These are phyloP conservation scores for Busseola fusca DNA, from an alignment of 2,888 invertebrate species.

Conservation along the genomic window DNA sequence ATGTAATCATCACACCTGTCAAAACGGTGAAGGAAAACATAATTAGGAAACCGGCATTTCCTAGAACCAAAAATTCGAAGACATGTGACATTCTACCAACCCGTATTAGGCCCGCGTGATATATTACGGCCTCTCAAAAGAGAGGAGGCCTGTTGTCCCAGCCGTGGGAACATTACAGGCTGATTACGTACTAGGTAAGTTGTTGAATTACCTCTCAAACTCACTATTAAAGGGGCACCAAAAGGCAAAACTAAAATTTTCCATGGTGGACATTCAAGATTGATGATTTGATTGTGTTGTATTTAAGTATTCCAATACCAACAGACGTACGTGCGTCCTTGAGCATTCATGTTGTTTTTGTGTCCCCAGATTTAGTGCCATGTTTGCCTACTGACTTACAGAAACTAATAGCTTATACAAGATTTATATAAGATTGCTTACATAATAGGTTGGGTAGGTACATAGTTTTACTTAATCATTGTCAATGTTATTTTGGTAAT, in stretches of 20 bases:
- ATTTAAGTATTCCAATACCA: constrained; percentile 42
- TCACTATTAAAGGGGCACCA: constrained; percentile 11
- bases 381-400: constrained; percentile 22
- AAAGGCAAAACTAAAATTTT: constrained; percentile 13
- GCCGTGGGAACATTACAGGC: not conserved
- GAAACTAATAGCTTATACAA: not conserved
- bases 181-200: not conserved
- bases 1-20: not conserved
- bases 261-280: constrained; percentile 26
- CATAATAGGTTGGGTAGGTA: not conserved
- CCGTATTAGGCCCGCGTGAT: not conserved
- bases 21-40: not conserved
- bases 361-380: constrained; percentile 7
- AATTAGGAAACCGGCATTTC: not conserved
- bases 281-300: constrained; percentile 37
- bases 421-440: not conserved
- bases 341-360: constrained; percentile 17
- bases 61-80: not conserved
- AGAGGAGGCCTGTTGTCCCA: not conserved
- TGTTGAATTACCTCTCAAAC: not conserved
- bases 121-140: not conserved
- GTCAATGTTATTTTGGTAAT: not conserved
- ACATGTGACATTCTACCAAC: not conserved
- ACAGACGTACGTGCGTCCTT: constrained; percentile 41
- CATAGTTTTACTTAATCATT: not conserved